Evolutionary conservation across 2,888 invertebrate species (phyloP).

Genomic region (Heliothis peltigera): DNA sequence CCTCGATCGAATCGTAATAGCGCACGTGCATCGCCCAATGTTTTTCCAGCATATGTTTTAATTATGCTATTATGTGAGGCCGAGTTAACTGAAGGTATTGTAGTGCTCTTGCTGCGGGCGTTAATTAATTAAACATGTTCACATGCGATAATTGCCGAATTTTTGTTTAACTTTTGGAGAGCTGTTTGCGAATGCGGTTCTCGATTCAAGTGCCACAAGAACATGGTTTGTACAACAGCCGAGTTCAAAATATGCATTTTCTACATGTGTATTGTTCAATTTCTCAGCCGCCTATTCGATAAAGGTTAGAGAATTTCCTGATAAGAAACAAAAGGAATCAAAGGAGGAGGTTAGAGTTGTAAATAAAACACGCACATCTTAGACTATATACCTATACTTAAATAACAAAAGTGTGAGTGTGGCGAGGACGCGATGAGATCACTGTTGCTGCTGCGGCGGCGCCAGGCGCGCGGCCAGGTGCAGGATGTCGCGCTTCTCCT

Average conservation of each 20-base stretch:
- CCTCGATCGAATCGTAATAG: slow-evolving; percentile 20
- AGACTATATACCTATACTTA: slow-evolving; percentile 85
- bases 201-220: slow-evolving; percentile 10
- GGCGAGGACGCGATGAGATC: slow-evolving; percentile 82
- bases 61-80: slow-evolving; percentile 34
- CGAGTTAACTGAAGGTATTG: slow-evolving; percentile 24
- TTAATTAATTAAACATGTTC: too few relatives aligned
- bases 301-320: background rate
- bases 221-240: slow-evolving; percentile 11
- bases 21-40: slow-evolving; percentile 28
- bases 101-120: background rate
- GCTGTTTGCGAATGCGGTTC: slow-evolving; percentile 29
- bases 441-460: slow-evolving; percentile 83
- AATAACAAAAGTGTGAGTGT: slow-evolving; percentile 76
- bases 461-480: slow-evolving; percentile 96
- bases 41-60: slow-evolving; percentile 20
- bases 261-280: slow-evolving; percentile 27
- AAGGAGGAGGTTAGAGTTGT: slow-evolving; percentile 6
- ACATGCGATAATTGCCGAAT: slow-evolving; percentile 5
- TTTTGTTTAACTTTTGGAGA: slow-evolving; percentile 15
- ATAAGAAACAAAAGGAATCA: background rate
- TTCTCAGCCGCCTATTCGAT: too few relatives aligned
- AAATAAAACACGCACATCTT: slow-evolving; percentile 78
- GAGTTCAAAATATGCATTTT: slow-evolving; percentile 6
- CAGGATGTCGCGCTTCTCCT: slow-evolving; percentile 98